Evolutionary conservation across 1,140 invertebrate genomes (phyloP).

Genomic region (Drosophila oshimai): DNA sequence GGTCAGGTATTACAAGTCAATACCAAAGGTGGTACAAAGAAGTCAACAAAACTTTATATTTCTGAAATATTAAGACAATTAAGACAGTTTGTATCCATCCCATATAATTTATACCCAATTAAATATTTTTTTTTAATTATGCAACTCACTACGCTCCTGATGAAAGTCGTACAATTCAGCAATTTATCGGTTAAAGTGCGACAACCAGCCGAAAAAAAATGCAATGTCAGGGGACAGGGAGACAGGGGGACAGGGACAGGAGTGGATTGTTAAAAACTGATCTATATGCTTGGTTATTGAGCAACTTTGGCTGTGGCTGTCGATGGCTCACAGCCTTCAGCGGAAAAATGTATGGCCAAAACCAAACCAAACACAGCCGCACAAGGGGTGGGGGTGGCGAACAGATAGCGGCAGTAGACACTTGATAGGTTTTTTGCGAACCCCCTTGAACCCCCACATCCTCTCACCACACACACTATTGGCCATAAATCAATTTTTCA

Average conservation of each 20-base stretch:
- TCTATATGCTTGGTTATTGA: constrained; percentile 65
- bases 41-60: too few species aligned
- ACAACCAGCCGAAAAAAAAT: not conserved
- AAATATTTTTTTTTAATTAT: not conserved
- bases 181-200: constrained; percentile 30
- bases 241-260: constrained; percentile 4
- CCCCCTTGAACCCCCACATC: not conserved
- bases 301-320: constrained; percentile 57
- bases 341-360: constrained; percentile 52
- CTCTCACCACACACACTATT: constrained; percentile 48
- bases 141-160: not conserved
- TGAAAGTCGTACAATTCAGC: constrained; percentile 2
- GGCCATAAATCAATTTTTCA: constrained; percentile 80
- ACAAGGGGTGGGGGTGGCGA: not conserved
- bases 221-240: constrained; percentile 12
- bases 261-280: constrained; percentile 61
- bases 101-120: not conserved
- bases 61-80: too few species aligned
- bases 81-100: too few species aligned
- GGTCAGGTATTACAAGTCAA: too few species aligned
- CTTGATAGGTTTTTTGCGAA: constrained; percentile 70
- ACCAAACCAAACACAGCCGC: constrained; percentile 9
- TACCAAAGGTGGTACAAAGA: too few species aligned
- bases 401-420: constrained; percentile 57
- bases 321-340: constrained; percentile 49